Base-by-base conservation (phyloP, 2,797 vertebrate genomes). In the Champsocephalus esox region DNA sequence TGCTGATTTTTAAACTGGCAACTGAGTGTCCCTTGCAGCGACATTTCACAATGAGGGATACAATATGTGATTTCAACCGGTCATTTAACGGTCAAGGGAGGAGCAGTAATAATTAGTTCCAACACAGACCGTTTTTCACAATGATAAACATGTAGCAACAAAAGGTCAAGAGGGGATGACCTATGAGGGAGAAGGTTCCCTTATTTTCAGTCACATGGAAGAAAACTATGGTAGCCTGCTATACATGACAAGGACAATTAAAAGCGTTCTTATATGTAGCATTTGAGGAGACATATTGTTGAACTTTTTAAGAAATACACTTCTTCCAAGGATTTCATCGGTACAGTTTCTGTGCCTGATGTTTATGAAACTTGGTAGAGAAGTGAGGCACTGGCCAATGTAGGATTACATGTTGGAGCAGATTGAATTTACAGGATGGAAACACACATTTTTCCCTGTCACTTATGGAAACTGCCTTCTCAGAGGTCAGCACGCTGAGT, bases 71-170 rank as follows among this genome's bases (percentile, higher is more conserved):
- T 73, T 41, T 44, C 51, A 66, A 28, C 32, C 24, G 13, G 46
- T 62, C 51, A 61, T 24, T 21, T 50, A 16, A 4, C 61, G n/a
- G 9, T 50, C 32, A 14, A 19, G 1, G 48, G 49, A 64, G 32
- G 28, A 70, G 57, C 19, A 9, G 32, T 13, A 58, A 13, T 66
- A 41, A 76, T 69, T 21, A 24, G 34, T n/a, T 70, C 24, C 58
- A 50, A 55, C 62, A 34, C 46, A 21, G 48, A 52, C 21, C 0
- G 9, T 28, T 32, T 49, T 73, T 57, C n/a, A 24, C 14, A 54
- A 32, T 12, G 61, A 50, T 51, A 32, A n/a, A 70, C 17, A 51
- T 7, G 44, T 38, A 43, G 14, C 32, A 68, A 14, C 57, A 64
- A 55, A 2, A 2, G 3, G 12, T 60, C 0, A 41, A 28, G 19